These are phyloP conservation scores for Prosopocoilus inquinatus DNA, from an alignment of 2,888 invertebrate species.

Conservation along the genomic window DNA sequence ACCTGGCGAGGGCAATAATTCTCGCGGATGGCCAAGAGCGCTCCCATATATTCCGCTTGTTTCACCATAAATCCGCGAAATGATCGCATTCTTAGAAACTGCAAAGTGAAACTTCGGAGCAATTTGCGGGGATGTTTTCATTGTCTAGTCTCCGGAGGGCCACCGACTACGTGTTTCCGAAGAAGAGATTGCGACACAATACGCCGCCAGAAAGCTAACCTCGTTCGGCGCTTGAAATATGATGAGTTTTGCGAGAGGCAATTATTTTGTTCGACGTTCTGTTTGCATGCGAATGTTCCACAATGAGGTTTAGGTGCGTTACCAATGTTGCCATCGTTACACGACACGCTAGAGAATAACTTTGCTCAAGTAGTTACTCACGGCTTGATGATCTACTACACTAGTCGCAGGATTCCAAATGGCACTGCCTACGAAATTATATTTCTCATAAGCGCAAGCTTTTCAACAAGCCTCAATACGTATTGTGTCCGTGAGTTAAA, in stretches of 20 bases:
- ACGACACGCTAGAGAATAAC: slow-evolving; percentile 26
- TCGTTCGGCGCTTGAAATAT: slow-evolving; percentile 29
- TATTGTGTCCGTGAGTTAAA: no score
- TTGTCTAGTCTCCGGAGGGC: slow-evolving; percentile 27
- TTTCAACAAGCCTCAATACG: no score
- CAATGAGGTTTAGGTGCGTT: slow-evolving; percentile 33
- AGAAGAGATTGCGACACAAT: slow-evolving; percentile 28
- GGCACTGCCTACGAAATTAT: no score
- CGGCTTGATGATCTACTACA: neutral
- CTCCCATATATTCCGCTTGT: slow-evolving; percentile 43
- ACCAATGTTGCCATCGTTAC: slow-evolving; percentile 27
- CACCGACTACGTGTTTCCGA: slow-evolving; percentile 25
- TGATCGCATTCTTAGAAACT: slow-evolving; percentile 43
- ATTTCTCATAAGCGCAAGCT: no score
- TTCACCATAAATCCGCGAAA: slow-evolving; percentile 44
- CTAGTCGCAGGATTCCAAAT: no score
- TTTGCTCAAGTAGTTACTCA: slow-evolving; percentile 4
- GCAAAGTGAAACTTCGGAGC: slow-evolving; percentile 45
- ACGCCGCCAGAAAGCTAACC: slow-evolving; percentile 23
- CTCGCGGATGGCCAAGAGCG: slow-evolving; percentile 35
- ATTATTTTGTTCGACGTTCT: slow-evolving; percentile 37
- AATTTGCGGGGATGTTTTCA: slow-evolving; percentile 43
- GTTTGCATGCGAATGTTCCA: slow-evolving; percentile 37
- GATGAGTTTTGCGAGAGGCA: slow-evolving; percentile 33
- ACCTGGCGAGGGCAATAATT: slow-evolving; percentile 40